Conservation (phyloP, 2,888 invertebrate genomes). For the Drosophila subsilvestris region DNA sequence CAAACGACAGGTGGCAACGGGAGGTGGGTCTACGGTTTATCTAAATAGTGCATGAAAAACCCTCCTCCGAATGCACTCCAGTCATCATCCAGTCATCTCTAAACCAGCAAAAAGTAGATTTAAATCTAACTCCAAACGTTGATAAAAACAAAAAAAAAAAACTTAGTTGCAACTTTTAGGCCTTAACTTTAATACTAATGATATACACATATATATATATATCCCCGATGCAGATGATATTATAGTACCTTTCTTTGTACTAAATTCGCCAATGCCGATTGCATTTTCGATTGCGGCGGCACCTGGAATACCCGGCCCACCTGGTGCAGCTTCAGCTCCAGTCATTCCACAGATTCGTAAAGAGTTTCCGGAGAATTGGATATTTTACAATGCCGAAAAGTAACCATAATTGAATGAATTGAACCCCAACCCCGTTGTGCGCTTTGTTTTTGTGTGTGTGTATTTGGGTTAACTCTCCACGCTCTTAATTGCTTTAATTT, state of each 20-base stretch:
- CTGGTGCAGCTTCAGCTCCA: not conserved
- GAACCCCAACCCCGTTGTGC: not conserved
- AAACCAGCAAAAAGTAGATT: not conserved
- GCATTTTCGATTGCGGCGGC: conserved; percentile 23
- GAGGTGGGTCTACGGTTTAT: conserved; percentile 3
- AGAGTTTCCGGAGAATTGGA: conserved; percentile 58
- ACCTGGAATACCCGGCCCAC: conserved; percentile 4
- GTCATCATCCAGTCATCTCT: too few relatives aligned
- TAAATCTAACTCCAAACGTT: not conserved
- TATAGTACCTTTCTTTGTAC: not conserved
- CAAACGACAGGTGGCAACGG: not conserved
- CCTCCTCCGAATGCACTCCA: not conserved
- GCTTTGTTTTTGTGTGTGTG: not conserved
- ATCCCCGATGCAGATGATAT: conserved; percentile 10
- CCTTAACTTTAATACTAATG: conserved; percentile 3
- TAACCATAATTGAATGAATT: conserved; percentile 18
- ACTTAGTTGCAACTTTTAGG: not conserved
- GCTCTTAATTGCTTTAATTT: not conserved
- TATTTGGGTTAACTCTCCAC: not conserved
- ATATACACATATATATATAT: not conserved
- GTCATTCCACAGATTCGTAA: conserved; percentile 36
- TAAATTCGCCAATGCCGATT: conserved; percentile 11
- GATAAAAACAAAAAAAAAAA: too few relatives aligned
- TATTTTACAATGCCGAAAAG: conserved; percentile 42
- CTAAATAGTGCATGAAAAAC: conserved; percentile 1